A percentile compares a stretch with the other conserved stretches of the same genome.
phyloP scores from a whole-genome alignment of 1,140 invertebrate genomes.

The Rhizoglyphus robini region DNA sequence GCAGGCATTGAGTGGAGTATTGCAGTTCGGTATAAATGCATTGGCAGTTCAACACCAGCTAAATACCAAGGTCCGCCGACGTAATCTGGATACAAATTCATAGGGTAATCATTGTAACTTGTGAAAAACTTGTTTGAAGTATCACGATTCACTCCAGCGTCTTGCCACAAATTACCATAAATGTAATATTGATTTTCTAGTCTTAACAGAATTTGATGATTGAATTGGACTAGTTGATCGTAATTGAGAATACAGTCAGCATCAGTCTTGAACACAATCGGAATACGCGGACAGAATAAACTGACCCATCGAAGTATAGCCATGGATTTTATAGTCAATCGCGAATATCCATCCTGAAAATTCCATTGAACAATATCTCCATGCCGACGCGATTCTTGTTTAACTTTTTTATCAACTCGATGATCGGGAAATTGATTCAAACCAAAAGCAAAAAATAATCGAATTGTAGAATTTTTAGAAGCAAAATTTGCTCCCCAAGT shows the following conservation, averaged over 20 bases:
- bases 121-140: conserved; percentile 42
- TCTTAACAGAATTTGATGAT: not conserved
- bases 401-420: conserved; percentile 15
- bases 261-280: conserved; percentile 64
- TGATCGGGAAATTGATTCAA: not conserved
- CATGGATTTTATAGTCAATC: conserved; percentile 32
- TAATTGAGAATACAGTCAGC: conserved; percentile 72
- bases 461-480: not conserved
- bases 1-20: conserved; percentile 51
- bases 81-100: conserved; percentile 27
- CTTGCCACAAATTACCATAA: conserved; percentile 11
- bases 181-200: conserved; percentile 63
- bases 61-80: conserved; percentile 30
- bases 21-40: conserved; percentile 43
- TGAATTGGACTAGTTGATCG: conserved; percentile 22
- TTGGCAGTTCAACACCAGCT: conserved; percentile 42
- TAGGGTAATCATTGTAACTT: conserved; percentile 24
- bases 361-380: conserved; percentile 27
- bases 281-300: conserved; percentile 45
- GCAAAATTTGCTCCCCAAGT: conserved; percentile 45
- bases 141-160: conserved; percentile 39
- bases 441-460: conserved; percentile 8
- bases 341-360: conserved; percentile 32
- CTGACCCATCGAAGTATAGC: conserved; percentile 39
- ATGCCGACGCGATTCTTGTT: conserved; percentile 23